Conservation (phyloP, 2,797 vertebrate species). For the Loris lydekkerianus region DNA sequence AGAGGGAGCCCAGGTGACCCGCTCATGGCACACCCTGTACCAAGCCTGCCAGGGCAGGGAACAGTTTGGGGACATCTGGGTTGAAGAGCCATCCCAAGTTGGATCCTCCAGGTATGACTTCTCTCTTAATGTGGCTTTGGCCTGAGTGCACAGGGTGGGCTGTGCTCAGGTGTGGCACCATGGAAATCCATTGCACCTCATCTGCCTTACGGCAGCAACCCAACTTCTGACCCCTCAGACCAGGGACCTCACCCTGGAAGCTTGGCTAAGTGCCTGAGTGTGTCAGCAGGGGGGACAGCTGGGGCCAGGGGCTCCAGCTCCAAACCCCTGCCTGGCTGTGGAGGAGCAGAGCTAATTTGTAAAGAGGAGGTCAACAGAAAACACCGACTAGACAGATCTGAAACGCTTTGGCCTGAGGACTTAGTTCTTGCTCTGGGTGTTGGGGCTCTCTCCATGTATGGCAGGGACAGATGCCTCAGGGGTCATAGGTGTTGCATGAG, state of each 20-base stretch:
- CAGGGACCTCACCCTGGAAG: background rate
- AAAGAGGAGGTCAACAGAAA: no score
- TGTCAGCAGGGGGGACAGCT: no score
- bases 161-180: background rate
- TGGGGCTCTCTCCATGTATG: no score
- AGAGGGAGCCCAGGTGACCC: background rate
- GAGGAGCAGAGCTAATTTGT: background rate
- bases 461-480: no score
- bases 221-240: background rate
- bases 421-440: fast-evolving
- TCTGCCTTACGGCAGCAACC: background rate
- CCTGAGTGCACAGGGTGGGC: background rate
- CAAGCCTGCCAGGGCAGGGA: no score
- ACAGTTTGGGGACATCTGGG: background rate
- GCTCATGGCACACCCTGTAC: background rate
- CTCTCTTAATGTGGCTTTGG: background rate
- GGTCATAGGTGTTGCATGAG: fast-evolving
- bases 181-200: background rate
- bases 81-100: background rate
- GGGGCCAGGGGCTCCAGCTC: background rate
- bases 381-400: background rate
- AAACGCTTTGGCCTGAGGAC: background rate
- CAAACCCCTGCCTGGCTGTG: background rate
- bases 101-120: background rate
- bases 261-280: background rate